Evolutionary conservation across 2,113 vertebrate species (phyloP).

Genomic region (Asarcornis scutulata): DNA sequence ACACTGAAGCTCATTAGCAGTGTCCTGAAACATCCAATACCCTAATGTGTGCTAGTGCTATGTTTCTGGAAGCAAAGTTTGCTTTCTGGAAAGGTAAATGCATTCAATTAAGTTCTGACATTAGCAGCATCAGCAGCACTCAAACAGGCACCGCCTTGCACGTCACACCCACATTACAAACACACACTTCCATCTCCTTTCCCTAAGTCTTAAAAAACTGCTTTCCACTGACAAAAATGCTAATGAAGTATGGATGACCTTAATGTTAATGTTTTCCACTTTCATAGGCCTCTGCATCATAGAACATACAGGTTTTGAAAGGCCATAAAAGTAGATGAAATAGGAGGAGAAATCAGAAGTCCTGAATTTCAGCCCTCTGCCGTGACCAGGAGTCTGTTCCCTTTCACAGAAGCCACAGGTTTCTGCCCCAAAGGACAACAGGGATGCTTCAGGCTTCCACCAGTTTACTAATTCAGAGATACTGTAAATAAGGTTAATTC

Average conservation of each 20-base stretch:
- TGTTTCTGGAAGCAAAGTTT: neutral
- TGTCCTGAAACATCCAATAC: neutral
- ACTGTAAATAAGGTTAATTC: slow-evolving; percentile 59
- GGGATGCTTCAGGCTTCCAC: neutral
- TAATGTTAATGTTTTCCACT: fast-evolving
- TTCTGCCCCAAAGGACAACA: neutral
- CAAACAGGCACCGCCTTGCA: fast-evolving
- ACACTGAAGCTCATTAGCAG: neutral
- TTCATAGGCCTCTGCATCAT: neutral
- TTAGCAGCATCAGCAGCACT: neutral
- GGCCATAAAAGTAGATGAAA: neutral
- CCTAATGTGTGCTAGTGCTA: neutral
- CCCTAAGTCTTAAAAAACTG: neutral
- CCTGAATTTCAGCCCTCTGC: neutral
- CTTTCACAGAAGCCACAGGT: neutral
- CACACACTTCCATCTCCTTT: neutral
- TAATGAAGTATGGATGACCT: fast-evolving
- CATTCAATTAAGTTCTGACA: neutral
- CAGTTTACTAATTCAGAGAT: slow-evolving; percentile 29
- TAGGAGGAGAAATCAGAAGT: neutral
- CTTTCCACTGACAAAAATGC: neutral
- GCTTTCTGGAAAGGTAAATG: neutral
- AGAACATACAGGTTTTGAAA: neutral
- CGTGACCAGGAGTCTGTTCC: neutral
- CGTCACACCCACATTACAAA: neutral